A percentile compares a stretch with the other conserved stretches of the same genome.
phyloP scores from a whole-genome alignment of 2,888 invertebrate genomes.

The Pasiphila rectangulata region DNA sequence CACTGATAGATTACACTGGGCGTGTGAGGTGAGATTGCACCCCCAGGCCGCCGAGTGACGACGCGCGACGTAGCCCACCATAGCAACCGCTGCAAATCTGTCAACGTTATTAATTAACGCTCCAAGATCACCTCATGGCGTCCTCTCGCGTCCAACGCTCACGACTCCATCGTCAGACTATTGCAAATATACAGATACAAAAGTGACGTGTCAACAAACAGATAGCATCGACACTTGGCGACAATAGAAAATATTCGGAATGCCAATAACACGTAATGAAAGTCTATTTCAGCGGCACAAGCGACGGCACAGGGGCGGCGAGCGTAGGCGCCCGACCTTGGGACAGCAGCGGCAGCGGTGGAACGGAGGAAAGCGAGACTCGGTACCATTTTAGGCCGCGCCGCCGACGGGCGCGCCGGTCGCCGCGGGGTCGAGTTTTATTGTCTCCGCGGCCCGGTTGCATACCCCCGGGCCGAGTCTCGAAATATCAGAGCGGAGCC shows the following conservation, averaged over 20 bases:
- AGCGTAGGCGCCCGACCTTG: constrained; percentile 79
- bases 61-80: constrained; percentile 37
- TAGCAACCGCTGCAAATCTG: constrained; percentile 44
- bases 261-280: constrained; percentile 67
- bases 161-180: constrained; percentile 45
- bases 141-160: constrained; percentile 24
- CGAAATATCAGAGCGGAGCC: constrained; percentile 60
- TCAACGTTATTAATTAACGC: constrained; percentile 45
- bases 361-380: constrained; percentile 72
- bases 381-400: constrained; percentile 77
- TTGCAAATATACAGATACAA: constrained; percentile 39
- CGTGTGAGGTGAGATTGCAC: constrained; percentile 46
- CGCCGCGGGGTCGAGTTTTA: constrained; percentile 74
- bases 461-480: constrained; percentile 66
- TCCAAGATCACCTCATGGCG: constrained; percentile 32
- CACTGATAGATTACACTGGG: constrained; percentile 60
- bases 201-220: constrained; percentile 53
- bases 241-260: constrained; percentile 71
- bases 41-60: constrained; percentile 38
- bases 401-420: constrained; percentile 58
- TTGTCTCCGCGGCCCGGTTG: constrained; percentile 72
- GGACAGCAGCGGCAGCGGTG: constrained; percentile 57
- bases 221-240: constrained; percentile 56
- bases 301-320: constrained; percentile 64
- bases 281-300: constrained; percentile 71